phyloP scores from a whole-genome alignment of 2,113 vertebrate genomes.

The Amia ocellicauda region DNA sequence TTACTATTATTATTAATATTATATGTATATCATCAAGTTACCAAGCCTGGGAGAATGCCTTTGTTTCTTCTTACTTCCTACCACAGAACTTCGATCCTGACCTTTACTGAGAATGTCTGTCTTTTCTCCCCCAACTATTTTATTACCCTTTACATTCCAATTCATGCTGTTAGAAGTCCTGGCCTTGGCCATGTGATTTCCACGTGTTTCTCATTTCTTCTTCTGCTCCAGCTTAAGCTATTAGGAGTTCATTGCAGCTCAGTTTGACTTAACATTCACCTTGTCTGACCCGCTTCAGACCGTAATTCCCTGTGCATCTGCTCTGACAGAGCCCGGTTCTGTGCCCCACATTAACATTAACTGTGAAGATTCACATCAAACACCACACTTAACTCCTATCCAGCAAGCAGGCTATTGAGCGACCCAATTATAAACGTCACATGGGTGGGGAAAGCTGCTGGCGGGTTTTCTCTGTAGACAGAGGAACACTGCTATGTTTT shows the following conservation, averaged over 20 bases:
- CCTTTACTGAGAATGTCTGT: too few relatives aligned
- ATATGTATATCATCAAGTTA: too few relatives aligned
- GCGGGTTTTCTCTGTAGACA: slow-evolving; percentile 52
- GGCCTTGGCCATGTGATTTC: neutral
- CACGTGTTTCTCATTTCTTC: neutral
- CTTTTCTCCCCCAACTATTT: too few relatives aligned
- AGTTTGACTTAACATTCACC: slow-evolving; percentile 11
- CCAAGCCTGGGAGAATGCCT: too few relatives aligned
- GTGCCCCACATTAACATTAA: slow-evolving; percentile 20
- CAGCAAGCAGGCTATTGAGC: slow-evolving; percentile 36
- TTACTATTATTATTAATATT: too few relatives aligned
- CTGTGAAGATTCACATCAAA: slow-evolving; percentile 27
- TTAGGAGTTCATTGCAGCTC: neutral
- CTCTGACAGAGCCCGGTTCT: neutral
- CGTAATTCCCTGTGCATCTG: slow-evolving; percentile 20
- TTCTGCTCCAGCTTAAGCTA: neutral
- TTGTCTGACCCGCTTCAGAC: slow-evolving; percentile 13
- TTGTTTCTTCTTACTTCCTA: too few relatives aligned
- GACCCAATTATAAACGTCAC: slow-evolving; percentile 53
- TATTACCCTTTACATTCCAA: too few relatives aligned
- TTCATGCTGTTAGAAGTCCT: neutral
- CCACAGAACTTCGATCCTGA: too few relatives aligned
- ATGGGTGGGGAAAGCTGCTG: slow-evolving; percentile 35
- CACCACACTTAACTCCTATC: slow-evolving; percentile 23
- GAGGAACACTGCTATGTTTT: slow-evolving; percentile 33